Evolutionary conservation across 2,797 vertebrate species (phyloP), one percentile per base, ranked within the genome.

Genomic region (Mus minutoides): DNA sequence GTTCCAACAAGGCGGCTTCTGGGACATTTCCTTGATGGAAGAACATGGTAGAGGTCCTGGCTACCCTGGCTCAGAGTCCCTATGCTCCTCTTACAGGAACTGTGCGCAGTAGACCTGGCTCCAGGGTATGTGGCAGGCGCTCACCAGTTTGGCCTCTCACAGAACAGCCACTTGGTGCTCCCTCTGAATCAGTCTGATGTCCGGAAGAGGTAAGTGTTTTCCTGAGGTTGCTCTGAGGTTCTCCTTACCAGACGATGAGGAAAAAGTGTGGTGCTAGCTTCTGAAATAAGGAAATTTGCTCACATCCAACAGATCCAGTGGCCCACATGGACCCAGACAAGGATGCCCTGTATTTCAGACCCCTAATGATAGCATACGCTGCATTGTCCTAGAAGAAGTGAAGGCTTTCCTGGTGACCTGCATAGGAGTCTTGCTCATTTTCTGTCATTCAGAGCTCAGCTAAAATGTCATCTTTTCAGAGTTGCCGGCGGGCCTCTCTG

Each of bases 141-240:
- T 2, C 97, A 98, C 97, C 99, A 99, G 97, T 99, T 99, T 91
- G 99, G 99, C 56, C 98, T 98, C n/a, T 98, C 98, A 11, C 99
- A 88, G 98, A 98, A 98, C 97, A 99, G 99, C 98, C 99, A 99
- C 98, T 98, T 99, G 97, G 98, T 99, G 58, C 97, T 99, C 93
- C 98, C 97, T 92, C 99, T 99, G 94, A 98, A 99, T 96, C 99
- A 99, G 56, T 98, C 97, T 52, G 78, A 98, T 13, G 98, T 99
- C 95, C 98, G 99, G 93, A 99, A 98, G 92, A 99, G 99, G 99
- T 99, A 97, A 97, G 99, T 97, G 16, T 73, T 91, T 21, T 86
- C 29, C 22, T 9, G 0, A 71, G 21, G 29, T 24, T 14, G 14
- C 43, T 5, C 3, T 4, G 16, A 3, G 12, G 34, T 0, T 29